Evolutionary conservation across 2,888 invertebrate species (phyloP).

Genomic region (Sipunculus nudus): DNA sequence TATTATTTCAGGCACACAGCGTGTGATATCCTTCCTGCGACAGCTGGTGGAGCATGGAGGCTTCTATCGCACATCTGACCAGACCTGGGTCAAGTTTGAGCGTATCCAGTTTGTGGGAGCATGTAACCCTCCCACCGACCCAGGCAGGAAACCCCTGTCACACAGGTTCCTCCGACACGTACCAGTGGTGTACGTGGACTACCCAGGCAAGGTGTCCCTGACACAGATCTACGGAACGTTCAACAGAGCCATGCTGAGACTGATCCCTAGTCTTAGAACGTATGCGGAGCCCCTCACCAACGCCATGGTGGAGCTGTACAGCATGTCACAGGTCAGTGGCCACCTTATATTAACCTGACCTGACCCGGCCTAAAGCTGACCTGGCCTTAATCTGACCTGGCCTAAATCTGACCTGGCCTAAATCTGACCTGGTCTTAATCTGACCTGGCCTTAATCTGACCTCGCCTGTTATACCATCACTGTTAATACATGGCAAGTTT

Average conservation of each 20-base stretch:
- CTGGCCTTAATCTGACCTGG: too few relatives aligned
- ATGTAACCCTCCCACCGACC: conserved; percentile 99
- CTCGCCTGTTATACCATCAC: too few relatives aligned
- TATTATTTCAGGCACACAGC: conserved; percentile 73
- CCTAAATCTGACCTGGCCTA: too few relatives aligned
- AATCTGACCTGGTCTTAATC: too few relatives aligned
- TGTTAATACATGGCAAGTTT: too few relatives aligned
- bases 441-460: too few relatives aligned
- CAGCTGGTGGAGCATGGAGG: conserved; percentile 94
- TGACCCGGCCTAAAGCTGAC: too few relatives aligned
- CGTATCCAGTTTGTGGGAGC: conserved; percentile 99
- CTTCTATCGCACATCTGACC: conserved; percentile 74
- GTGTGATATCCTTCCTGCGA: conserved; percentile 98
- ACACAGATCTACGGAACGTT: conserved; percentile 98
- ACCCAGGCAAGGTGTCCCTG: conserved; percentile 96
- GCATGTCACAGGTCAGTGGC: conserved; percentile 84
- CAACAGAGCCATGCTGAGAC: conserved; percentile 95
- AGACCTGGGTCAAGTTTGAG: conserved; percentile 96
- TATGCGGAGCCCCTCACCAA: conserved; percentile 96
- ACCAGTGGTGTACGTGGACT: conserved; percentile 98
- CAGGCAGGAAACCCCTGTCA: conserved; percentile 94
- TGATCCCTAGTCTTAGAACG: conserved; percentile 89
- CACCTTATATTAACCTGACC: too few relatives aligned
- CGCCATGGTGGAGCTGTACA: conserved; percentile 99
- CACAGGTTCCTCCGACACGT: conserved; percentile 87